Base-by-base conservation (phyloP, 2,113 vertebrate species). In the Campylorhamphus procurvoides region DNA sequence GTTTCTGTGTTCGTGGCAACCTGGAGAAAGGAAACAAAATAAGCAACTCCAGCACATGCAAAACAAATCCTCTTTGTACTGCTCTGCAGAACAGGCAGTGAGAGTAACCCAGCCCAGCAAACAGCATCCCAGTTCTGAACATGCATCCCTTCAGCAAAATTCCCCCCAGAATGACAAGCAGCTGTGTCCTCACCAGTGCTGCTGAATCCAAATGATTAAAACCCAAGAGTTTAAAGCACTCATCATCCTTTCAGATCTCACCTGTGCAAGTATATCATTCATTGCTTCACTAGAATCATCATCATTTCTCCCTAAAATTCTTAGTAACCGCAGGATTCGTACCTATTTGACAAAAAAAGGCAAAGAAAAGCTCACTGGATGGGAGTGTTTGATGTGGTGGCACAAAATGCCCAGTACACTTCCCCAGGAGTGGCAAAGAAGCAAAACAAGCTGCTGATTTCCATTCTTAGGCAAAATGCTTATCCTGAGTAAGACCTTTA, bases 201-300 rank as follows among this genome's bases (percentile, higher is more conserved):
- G 50, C 68, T 31, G 27, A 78, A 56, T 18, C 3, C 28, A 56
- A 90, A 47, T 58, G 20, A 53, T 9, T 74, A 63, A 55, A 56
- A 74, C 3, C 12, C 49, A 69, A 52, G 8, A 81, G 9, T 60
- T 87, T 67, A 75, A 91, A 76, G 12, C 53, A 25, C 56, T 82
- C 20, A 58, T 62, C 35, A 29, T 49, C 50, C 23, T 80, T 82
- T 64, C 68, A 90, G 46, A 35, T 17, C 98, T 97, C 92, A 99
- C 99, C 98, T 99, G 99, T 96, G 99, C 99, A 97, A 99, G 98
- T 97, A 99, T 99, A 97, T 99, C 99, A 97, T 99, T 99, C 99
- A 99, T 99, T 92, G 99, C 99, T 99, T 99, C 99, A 98, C 99
- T 99, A 84, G 99, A 99, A 97, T 99, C 99, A 31, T 99, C 99